Conservation (phyloP, 2,888 invertebrate genomes). For the Protodeltote pygarga region DNA sequence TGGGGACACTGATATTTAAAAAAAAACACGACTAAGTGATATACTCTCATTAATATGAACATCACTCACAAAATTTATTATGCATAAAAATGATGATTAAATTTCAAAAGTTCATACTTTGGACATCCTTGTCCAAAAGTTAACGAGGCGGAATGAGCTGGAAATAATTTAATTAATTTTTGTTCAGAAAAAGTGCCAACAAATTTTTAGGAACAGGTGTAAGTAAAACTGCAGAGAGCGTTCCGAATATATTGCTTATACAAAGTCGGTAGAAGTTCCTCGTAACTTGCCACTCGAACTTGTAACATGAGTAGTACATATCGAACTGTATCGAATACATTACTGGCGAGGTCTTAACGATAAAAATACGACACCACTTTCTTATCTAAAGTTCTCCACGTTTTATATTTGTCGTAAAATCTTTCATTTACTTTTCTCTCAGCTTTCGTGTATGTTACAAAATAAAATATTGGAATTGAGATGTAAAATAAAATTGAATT, state of each 20-base stretch:
- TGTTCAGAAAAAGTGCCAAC: background rate
- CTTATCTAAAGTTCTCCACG: constrained; percentile 38
- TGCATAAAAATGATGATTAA: background rate
- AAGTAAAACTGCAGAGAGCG: constrained; percentile 15
- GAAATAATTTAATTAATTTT: constrained; percentile 1
- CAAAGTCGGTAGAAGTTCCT: constrained; percentile 25
- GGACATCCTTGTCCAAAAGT: constrained; percentile 5
- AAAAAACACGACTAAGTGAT: no score
- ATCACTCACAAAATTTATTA: no score
- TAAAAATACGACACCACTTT: constrained; percentile 39
- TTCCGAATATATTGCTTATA: constrained; percentile 23
- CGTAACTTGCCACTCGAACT: constrained; percentile 36
- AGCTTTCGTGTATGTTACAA: constrained; percentile 13
- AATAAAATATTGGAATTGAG: constrained; percentile 37
- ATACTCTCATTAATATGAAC: no score
- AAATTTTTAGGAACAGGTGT: constrained; percentile 14
- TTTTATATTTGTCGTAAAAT: constrained; percentile 47
- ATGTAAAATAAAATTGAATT: constrained; percentile 25
- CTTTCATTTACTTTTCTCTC: constrained; percentile 40
- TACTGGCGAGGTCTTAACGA: constrained; percentile 40
- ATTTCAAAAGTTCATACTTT: background rate
- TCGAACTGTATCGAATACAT: constrained; percentile 41
- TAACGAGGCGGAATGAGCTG: constrained; percentile 1
- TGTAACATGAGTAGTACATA: constrained; percentile 14
- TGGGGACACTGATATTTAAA: no score